Evolutionary conservation across 92 coral and sea anemone genomes (phyloP).

Genomic region (Parazoanthus swiftii): DNA sequence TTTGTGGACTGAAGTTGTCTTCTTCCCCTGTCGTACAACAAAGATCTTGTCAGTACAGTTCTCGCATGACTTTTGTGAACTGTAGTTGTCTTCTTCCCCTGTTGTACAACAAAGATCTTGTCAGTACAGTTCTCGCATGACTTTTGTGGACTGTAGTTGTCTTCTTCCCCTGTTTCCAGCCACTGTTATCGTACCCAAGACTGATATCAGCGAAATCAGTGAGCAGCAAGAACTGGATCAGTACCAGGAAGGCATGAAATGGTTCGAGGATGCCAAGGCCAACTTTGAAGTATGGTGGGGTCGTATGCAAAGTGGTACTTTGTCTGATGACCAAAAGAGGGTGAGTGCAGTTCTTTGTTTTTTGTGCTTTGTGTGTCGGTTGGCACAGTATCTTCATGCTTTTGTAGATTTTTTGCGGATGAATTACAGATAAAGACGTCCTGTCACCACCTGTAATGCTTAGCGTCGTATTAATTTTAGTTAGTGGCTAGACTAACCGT

Average conservation of each 20-base stretch:
- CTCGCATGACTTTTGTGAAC: too few relatives aligned
- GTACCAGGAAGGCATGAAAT: conserved; percentile 84
- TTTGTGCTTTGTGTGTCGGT: neutral
- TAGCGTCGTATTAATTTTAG: too few relatives aligned
- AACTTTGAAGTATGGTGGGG: conserved; percentile 80
- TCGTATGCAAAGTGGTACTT: conserved; percentile 55
- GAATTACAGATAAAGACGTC: too few relatives aligned
- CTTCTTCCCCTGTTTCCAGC: conserved; percentile 38
- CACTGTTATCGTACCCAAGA: conserved; percentile 73
- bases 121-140: too few relatives aligned
- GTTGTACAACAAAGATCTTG: too few relatives aligned
- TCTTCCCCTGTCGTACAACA: too few relatives aligned
- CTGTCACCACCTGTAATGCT: too few relatives aligned
- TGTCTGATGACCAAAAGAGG: conserved; percentile 76
- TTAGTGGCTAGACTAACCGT: too few relatives aligned
- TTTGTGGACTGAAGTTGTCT: too few relatives aligned
- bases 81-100: too few relatives aligned
- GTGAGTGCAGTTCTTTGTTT: conserved; percentile 46
- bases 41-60: too few relatives aligned
- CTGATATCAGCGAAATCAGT: conserved; percentile 72
- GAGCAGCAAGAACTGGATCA: conserved; percentile 94
- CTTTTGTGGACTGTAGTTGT: neutral
- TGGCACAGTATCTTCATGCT: neutral
- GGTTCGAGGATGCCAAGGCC: conserved; percentile 90
- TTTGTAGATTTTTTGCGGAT: too few relatives aligned